Conservation (phyloP, 2,888 invertebrate genomes). For the Amiota minor region DNA sequence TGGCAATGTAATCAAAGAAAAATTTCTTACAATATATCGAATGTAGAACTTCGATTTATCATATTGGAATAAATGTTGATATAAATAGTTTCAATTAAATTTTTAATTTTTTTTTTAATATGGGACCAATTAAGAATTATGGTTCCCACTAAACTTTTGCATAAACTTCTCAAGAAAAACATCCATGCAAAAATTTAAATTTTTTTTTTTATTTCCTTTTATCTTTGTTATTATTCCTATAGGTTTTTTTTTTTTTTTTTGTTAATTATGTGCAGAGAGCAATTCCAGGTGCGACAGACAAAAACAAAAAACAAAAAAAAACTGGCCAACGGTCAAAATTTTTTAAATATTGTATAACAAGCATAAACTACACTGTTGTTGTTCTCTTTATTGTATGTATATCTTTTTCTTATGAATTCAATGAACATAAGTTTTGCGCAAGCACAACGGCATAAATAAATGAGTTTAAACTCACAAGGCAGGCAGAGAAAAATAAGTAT, state of each 20-base stretch:
- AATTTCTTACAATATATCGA: too few relatives aligned
- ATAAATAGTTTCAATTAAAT: too few relatives aligned
- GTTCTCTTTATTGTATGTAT: not conserved
- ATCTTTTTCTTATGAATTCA: not conserved
- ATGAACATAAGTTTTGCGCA: constrained; percentile 57
- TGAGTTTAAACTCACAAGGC: not conserved
- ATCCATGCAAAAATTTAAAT: too few relatives aligned
- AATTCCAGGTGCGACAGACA: constrained; percentile 32
- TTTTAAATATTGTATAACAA: not conserved
- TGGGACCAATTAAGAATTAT: too few relatives aligned
- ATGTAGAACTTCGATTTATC: too few relatives aligned
- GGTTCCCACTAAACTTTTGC: too few relatives aligned
- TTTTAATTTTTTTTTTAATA: too few relatives aligned
- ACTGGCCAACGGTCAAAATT: not conserved
- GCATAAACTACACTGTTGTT: not conserved
- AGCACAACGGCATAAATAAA: constrained; percentile 45
- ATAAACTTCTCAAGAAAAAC: too few relatives aligned
- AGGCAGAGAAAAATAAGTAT: constrained; percentile 5
- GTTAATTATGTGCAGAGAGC: constrained; percentile 52
- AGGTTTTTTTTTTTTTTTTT: constrained; percentile 49
- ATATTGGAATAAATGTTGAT: too few relatives aligned
- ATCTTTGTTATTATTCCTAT: too few relatives aligned
- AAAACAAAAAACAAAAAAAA: constrained; percentile 35
- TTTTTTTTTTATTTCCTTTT: too few relatives aligned
- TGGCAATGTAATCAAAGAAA: too few relatives aligned